These are phyloP conservation scores for Chaenodraco wilsoni DNA, from an alignment of 2,797 vertebrate species.

Conservation along the genomic window DNA sequence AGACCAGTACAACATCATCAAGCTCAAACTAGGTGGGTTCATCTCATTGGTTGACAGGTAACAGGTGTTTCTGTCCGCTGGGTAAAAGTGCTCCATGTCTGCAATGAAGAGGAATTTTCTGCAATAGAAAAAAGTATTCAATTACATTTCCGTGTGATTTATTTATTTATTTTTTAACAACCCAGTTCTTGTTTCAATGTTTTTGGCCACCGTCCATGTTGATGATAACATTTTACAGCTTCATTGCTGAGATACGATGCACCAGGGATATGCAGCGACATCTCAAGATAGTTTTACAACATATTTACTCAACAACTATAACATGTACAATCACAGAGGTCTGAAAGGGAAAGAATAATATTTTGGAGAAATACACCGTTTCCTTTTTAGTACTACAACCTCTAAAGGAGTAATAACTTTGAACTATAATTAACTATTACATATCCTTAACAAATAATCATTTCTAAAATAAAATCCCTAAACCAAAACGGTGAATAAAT, in stretches of 20 bases:
- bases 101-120: background rate
- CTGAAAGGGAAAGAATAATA: background rate
- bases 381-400: too few relatives aligned
- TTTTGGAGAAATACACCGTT: too few relatives aligned
- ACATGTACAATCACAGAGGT: background rate
- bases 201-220: background rate
- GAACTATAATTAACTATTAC: too few relatives aligned
- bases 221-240: constrained; percentile 11
- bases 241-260: background rate
- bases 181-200: background rate
- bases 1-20: constrained; percentile 98
- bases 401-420: too few relatives aligned
- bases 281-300: constrained; percentile 12
- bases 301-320: background rate
- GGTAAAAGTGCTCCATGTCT: background rate
- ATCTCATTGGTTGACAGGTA: background rate
- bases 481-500: too few relatives aligned
- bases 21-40: constrained; percentile 91
- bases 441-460: too few relatives aligned
- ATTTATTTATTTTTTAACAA: background rate
- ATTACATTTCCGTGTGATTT: background rate
- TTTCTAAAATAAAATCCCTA: too few relatives aligned
- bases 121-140: background rate
- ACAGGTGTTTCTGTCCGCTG: background rate
- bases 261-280: background rate